Evolutionary conservation across 2,888 invertebrate species (phyloP), one percentile per base, ranked within the genome.

Genomic region (Atrina japonica): DNA sequence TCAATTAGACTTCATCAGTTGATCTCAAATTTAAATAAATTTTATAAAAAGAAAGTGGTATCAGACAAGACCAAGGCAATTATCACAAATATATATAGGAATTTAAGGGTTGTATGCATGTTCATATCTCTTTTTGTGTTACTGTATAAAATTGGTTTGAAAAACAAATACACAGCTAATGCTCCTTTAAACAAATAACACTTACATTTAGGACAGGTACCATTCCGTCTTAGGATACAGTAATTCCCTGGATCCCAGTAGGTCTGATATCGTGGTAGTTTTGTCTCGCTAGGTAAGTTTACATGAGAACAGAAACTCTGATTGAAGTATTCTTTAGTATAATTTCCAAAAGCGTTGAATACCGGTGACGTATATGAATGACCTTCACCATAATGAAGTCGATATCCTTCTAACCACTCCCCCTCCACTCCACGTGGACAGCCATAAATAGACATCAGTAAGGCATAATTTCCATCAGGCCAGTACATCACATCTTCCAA

Each of bases 221-320:
- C 81, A 40, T 66, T 70, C 40, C 70, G 67, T 25, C 78, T 63
- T 1, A 83, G 43, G n/a, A 83, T 80, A 63, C 83, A 83, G 50
- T 83, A 83, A 27, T 73, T 73, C 11, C 83, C 83, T 27, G 71
- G 69, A 50, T 81, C 81, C 82, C 82, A 83, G 69, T 76, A 75
- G 0, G 83, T 83, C 61, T 77, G 75, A 45, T 78, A 82, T 25
- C 72, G 18, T 2, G 76, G 72, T 7, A 64, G 35, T 1, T 61
- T 27, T 0, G 49, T 41, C 0, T 18, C 29, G 18, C 65, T 66
- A 5, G 41, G 55, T 16, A 60, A 30, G 7, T 58, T 41, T n/a
- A 49, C 49, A 49, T 80, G 83, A 2, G 73, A 60, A 66, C 83
- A 83, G 49, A 82, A 82, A 30, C 68, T 64, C 40, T 80, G 80